Evolutionary conservation across 2,797 vertebrate species (phyloP), one percentile per base, ranked within the genome.

Genomic region (Danio choprae): DNA sequence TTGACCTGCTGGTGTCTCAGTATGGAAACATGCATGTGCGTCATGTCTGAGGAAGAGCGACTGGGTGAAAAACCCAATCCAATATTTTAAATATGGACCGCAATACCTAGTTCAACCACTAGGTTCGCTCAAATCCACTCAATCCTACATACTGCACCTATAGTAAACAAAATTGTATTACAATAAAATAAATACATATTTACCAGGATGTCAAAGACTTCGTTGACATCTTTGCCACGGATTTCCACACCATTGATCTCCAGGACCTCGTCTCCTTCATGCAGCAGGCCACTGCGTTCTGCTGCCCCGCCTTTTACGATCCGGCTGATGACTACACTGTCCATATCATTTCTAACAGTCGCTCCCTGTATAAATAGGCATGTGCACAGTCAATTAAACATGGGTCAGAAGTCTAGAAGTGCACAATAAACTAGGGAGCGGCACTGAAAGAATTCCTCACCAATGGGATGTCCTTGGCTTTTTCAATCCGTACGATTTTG

Each of bases 151-250:
- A 3, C 29, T 29, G 29, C 29, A 29, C 29, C 29, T 29, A 1
- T 29, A 29, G 29, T 29, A 29, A 29, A 29, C 29, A 29, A 29
- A 29, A 29, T 29, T 29, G 29, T 29, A 29, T 29, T 29, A 29
- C 1, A 29, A 29, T 29, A 29, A 1, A 29, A 29, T 29, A 29
- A 29, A 29, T 29, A 29, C 3, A 29, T 29, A 3, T 29, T 94
- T 84, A 99, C 98, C 90, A 99, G 89, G 82, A 99, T 95, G 85
- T 99, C 98, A 87, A 98, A 99, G 85, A 99, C 98, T 81, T 99
- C 97, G 89, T 99, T 99, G 90, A 99, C 98, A 58, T 99, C 98
- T 88, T 98, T 98, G 20, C 98, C 97, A 81, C 97, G 92, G 85
- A 99, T 99, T 88, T 98, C 97, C 15, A 96, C 94, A 70, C 97